Evolutionary conservation across 2,113 vertebrate species (phyloP).

Genomic region (Ceuthmochares aereus): DNA sequence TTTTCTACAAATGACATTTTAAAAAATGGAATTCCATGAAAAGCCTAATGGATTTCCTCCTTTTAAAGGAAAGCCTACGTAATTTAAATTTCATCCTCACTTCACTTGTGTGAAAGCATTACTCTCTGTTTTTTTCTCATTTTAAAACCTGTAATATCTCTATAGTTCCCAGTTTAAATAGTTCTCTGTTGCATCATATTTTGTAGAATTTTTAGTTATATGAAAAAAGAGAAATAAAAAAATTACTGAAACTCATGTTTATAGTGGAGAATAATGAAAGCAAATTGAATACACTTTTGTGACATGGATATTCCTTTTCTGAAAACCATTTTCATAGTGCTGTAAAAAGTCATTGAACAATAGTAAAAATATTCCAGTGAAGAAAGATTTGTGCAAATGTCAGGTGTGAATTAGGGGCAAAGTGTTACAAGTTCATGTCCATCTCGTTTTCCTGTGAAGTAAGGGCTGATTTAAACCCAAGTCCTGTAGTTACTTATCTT

Average conservation of each 20-base stretch:
- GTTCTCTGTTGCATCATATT: not conserved
- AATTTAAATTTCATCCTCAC: not conserved
- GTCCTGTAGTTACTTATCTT: not conserved
- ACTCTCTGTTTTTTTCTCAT: not conserved
- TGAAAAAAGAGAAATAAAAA: not conserved
- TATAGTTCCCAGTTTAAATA: not conserved
- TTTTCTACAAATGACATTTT: not conserved
- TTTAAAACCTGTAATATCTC: not conserved
- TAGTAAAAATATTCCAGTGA: not conserved
- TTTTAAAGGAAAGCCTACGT: not conserved
- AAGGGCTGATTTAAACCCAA: not conserved
- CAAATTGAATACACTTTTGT: not conserved
- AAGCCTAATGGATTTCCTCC: not conserved
- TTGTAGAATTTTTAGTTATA: not conserved
- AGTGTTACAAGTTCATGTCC: not conserved
- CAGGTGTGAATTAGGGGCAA: not conserved
- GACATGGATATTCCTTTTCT: not conserved
- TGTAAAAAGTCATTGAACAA: not conserved
- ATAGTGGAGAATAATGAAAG: not conserved
- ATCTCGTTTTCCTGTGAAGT: conserved; percentile 7
- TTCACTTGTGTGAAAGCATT: not conserved
- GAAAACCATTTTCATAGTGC: not conserved
- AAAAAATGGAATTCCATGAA: not conserved
- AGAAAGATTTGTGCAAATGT: conserved; percentile 30
- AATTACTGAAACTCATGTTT: not conserved